phyloP scores from a whole-genome alignment of 2,797 vertebrate species.

The Sebastiscus albofasciatus region DNA sequence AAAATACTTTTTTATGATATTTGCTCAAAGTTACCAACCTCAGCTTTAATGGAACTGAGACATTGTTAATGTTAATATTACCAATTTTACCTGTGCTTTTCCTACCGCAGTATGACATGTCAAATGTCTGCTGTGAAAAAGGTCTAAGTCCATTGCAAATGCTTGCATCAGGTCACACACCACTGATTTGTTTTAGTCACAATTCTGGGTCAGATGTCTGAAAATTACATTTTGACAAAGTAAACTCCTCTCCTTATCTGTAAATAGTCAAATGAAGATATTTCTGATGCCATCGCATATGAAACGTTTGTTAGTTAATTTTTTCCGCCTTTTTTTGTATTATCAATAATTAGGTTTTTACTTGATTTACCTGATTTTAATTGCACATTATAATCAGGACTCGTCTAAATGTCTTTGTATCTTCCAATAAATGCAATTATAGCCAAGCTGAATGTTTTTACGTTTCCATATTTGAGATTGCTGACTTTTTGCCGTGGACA shows the following conservation, averaged over 20 bases:
- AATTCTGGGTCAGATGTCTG: background rate
- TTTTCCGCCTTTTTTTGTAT: background rate
- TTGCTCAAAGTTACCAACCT: too few relatives aligned
- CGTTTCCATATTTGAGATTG: background rate
- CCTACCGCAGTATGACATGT: too few relatives aligned
- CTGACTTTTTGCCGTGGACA: background rate
- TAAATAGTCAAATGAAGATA: background rate
- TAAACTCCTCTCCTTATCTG: background rate
- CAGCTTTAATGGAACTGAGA: too few relatives aligned
- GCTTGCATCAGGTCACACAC: background rate
- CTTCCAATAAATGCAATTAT: background rate
- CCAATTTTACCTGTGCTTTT: background rate
- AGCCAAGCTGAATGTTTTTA: background rate
- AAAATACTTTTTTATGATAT: too few relatives aligned
- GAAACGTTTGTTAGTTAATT: background rate
- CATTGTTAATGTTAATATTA: background rate
- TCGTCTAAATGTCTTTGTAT: background rate
- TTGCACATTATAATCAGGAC: background rate
- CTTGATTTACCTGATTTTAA: background rate
- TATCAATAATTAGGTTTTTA: background rate
- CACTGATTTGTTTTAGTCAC: background rate
- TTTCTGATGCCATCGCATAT: background rate
- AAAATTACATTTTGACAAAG: too few relatives aligned
- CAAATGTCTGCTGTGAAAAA: background rate
- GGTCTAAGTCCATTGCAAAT: background rate